These are phyloP conservation scores for Notiomystis cincta DNA, from an alignment of 2,113 vertebrate species.

Conservation along the genomic window DNA sequence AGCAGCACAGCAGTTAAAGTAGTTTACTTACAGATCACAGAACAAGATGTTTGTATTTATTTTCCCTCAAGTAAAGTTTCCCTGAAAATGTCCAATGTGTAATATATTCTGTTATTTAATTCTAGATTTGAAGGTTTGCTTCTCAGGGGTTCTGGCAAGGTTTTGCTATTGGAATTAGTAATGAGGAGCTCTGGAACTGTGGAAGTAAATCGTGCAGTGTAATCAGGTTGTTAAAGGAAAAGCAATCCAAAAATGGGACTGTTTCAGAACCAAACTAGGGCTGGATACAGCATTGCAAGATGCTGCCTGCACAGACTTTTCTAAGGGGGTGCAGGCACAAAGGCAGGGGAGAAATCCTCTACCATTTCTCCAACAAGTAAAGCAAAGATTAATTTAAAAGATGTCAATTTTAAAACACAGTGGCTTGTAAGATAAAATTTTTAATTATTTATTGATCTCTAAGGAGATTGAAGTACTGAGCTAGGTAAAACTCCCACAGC, in stretches of 20 bases:
- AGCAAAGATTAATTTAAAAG: slow-evolving; percentile 1
- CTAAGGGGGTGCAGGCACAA: background rate
- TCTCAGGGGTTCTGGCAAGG: slow-evolving; percentile 49
- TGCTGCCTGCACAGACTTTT: slow-evolving; percentile 4
- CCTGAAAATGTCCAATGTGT: slow-evolving; percentile 37
- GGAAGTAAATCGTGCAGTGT: slow-evolving; percentile 28
- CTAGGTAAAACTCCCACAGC: slow-evolving; percentile 31
- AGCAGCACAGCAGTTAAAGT: slow-evolving; percentile 18
- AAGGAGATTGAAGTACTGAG: slow-evolving; percentile 21
- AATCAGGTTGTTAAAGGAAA: slow-evolving; percentile 25
- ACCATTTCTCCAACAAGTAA: background rate
- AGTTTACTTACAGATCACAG: slow-evolving; percentile 43
- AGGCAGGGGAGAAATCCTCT: background rate
- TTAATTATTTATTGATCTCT: slow-evolving; percentile 54
- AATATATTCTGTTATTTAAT: slow-evolving; percentile 61
- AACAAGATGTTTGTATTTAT: slow-evolving; percentile 50
- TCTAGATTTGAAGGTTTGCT: slow-evolving; percentile 52
- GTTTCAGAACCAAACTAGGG: background rate
- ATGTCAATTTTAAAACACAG: slow-evolving; percentile 33
- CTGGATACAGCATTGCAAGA: background rate
- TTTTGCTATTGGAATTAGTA: slow-evolving; percentile 61
- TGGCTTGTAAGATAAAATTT: background rate
- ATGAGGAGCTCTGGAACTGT: slow-evolving; percentile 49
- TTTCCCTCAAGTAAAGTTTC: slow-evolving; percentile 55
- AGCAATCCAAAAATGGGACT: background rate